Conservation (phyloP, 2,797 vertebrate species). For the Morelia viridis region DNA sequence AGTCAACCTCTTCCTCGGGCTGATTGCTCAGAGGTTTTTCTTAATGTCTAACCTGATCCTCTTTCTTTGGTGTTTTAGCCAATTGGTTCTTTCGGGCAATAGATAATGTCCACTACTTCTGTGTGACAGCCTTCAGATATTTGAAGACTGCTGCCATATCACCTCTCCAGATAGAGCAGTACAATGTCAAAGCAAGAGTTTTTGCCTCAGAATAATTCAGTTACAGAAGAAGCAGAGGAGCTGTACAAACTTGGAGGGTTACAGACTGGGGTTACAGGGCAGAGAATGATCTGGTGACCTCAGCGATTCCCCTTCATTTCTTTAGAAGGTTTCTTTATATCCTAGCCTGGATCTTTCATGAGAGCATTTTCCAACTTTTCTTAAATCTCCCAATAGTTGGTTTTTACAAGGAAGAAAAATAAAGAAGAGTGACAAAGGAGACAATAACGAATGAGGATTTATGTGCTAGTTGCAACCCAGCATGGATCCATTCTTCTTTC, state of each 20-base stretch:
- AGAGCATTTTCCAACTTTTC: constrained; percentile 26
- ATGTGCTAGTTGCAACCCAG: constrained; percentile 45
- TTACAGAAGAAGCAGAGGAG: not conserved
- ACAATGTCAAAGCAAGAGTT: not conserved
- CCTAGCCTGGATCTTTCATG: not conserved
- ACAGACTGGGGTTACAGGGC: not conserved
- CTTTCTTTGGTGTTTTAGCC: not conserved
- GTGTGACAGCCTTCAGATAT: not conserved
- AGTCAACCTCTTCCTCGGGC: not conserved
- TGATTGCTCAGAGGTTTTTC: not conserved
- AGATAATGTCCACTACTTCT: not conserved
- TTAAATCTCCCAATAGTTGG: constrained; percentile 32
- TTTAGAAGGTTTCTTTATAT: not conserved
- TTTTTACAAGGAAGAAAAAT: constrained; percentile 33
- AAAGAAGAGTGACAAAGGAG: constrained; percentile 41
- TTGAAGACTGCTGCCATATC: not conserved
- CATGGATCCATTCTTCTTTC: constrained; percentile 43
- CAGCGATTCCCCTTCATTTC: not conserved
- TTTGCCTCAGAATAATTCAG: not conserved
- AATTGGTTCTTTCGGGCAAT: not conserved
- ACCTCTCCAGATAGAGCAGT: not conserved
- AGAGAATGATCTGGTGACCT: not conserved
- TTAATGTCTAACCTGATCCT: not conserved
- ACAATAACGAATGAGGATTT: constrained; percentile 46
- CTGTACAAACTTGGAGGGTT: not conserved